These are phyloP conservation scores for Drosophila kuntzei DNA, from an alignment of 2,888 invertebrate species.

Conservation along the genomic window DNA sequence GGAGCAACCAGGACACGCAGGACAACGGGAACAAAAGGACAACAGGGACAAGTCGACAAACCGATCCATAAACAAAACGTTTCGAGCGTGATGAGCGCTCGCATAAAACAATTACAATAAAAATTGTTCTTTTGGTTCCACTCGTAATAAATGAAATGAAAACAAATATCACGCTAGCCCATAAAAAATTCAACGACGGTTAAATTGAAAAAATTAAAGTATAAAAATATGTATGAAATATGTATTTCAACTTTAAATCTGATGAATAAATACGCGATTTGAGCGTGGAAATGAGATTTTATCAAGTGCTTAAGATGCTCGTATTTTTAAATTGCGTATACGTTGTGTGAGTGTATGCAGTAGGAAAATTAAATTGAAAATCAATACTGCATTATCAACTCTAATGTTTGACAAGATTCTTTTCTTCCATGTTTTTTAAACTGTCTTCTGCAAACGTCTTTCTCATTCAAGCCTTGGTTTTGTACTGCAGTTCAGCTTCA, in stretches of 20 bases:
- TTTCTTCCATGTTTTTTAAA: too few species aligned
- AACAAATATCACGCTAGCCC: slow-evolving; percentile 62
- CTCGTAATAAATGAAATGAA: slow-evolving; percentile 73
- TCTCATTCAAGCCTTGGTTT: too few species aligned
- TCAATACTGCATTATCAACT: too few species aligned
- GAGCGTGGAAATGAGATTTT: not conserved
- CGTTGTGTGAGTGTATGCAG: too few species aligned
- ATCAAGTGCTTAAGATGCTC: not conserved
- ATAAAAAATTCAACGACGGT: slow-evolving; percentile 40
- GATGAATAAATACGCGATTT: slow-evolving; percentile 40
- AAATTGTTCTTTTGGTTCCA: slow-evolving; percentile 35
- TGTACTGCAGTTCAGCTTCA: not conserved
- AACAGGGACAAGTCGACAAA: slow-evolving; percentile 38
- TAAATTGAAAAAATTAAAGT: slow-evolving; percentile 11
- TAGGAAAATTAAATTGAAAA: too few species aligned
- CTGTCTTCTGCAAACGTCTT: too few species aligned
- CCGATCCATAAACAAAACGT: slow-evolving; percentile 59
- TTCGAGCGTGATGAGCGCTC: slow-evolving; percentile 54
- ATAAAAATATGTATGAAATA: slow-evolving; percentile 5
- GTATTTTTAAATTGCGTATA: too few species aligned
- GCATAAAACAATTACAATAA: slow-evolving; percentile 76
- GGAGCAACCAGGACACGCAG: not conserved
- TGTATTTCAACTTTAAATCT: slow-evolving; percentile 42
- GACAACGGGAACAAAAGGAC: not conserved
- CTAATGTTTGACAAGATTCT: too few species aligned